A percentile compares a stretch with the other conserved stretches of the same genome.
Evolutionary conservation across 2,113 vertebrate species (phyloP).

Genomic region (Sylvicapra grimmia): DNA sequence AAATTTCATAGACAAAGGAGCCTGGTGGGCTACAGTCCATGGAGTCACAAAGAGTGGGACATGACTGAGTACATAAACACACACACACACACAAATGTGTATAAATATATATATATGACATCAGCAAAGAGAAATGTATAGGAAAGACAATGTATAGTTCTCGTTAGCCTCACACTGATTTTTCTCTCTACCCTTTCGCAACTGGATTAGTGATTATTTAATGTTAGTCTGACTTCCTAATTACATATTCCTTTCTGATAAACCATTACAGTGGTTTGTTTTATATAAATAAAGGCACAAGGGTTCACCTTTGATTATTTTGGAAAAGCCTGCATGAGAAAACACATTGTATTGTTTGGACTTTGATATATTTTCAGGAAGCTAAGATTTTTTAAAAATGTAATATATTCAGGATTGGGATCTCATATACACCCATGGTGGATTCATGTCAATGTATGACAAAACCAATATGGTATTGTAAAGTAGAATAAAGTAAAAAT

Average conservation of each 20-base stretch:
- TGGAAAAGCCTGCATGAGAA: constrained; percentile 23
- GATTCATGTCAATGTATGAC: too few species aligned
- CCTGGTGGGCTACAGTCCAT: background rate
- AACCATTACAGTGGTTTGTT: background rate
- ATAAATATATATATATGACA: background rate
- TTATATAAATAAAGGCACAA: constrained; percentile 45
- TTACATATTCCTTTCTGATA: constrained; percentile 29
- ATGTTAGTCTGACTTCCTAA: constrained; percentile 26
- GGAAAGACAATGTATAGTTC: background rate
- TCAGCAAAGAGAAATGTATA: background rate
- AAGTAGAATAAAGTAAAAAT: too few species aligned
- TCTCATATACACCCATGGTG: too few species aligned
- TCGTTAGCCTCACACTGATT: background rate
- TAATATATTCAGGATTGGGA: too few species aligned
- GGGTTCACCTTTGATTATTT: constrained; percentile 48
- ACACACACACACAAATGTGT: too few species aligned
- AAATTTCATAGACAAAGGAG: background rate
- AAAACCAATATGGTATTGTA: too few species aligned
- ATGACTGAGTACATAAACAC: background rate
- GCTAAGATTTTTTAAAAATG: background rate
- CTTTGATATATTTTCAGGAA: constrained; percentile 30
- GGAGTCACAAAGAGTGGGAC: background rate
- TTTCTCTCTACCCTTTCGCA: background rate
- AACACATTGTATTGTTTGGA: constrained; percentile 24
- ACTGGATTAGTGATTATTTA: background rate